Conservation (phyloP, 2,113 vertebrate genomes). For the Cervus canadensis region DNA sequence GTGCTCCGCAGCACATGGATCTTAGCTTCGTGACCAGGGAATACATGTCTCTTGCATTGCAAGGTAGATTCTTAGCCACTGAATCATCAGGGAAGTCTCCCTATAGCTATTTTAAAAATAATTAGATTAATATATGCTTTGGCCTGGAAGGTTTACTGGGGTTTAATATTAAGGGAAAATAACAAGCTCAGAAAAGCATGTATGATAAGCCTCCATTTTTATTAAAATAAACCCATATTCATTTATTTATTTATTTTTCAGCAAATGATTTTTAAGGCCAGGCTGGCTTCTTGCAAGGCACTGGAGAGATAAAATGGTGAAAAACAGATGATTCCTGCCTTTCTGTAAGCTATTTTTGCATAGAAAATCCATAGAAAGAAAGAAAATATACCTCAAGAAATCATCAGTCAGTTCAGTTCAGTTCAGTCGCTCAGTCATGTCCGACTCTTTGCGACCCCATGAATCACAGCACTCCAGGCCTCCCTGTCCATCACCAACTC, state of each 20-base stretch:
- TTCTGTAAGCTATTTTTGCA: background rate
- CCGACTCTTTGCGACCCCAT: too few species aligned
- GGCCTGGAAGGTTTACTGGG: background rate
- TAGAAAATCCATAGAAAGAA: background rate
- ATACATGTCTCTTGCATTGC: background rate
- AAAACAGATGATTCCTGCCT: background rate
- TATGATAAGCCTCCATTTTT: background rate
- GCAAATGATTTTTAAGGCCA: background rate
- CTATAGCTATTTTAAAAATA: background rate
- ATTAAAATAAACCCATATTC: background rate
- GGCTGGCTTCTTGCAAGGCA: background rate
- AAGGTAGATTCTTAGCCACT: background rate
- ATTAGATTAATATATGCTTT: background rate
- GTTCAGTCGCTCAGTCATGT: too few species aligned
- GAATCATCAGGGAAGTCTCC: background rate
- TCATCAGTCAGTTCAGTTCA: background rate
- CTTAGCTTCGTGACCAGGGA: background rate
- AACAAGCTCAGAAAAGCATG: background rate
- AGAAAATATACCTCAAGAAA: background rate
- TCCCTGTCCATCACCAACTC: too few species aligned
- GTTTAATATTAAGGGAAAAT: background rate
- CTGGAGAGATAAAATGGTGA: background rate
- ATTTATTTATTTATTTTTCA: background rate
- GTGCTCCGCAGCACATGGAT: background rate
- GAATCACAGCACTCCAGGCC: too few species aligned